Evolutionary conservation across 2,888 invertebrate species (phyloP), one percentile per base, ranked within the genome.

Genomic region (Beris chalybata): DNA sequence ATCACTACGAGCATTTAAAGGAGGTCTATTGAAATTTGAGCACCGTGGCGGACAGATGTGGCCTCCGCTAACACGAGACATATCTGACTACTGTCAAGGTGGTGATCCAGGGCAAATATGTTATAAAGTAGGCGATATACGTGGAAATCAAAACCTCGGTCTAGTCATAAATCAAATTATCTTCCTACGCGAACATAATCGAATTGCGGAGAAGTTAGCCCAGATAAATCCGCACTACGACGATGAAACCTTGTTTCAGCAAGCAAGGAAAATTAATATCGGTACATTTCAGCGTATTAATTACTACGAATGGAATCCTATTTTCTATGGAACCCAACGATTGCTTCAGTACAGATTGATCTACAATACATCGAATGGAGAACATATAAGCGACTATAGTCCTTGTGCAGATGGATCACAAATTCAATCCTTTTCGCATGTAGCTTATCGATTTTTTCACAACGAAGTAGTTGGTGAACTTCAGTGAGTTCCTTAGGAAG

Each of bases 31-130:
- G 73, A 77, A 81, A 44, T 86, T 87, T 0, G 84, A 87, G 11
- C 78, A 86, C 45, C 84, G 89, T 53, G 87, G 22, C 1, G 22
- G 89, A 0, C 85, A 85, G 47, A 86, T 89, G 73, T 92, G 88
- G 88, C 85, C 89, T 1, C 92, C 93, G 0, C 82, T 87, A 65
- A 84, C 85, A 44, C 81, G 82, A 9, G 93, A 92, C 76, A 83
- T 86, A 5, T 86, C 89, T 0, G 58, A 45, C 6, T 22, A 22
- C 6, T 29, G 12, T 58, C 47, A 4, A 11, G 12, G 13, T 15
- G 31, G 9, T 13, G 4, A 4, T 30, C 32, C 50, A 1, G 32
- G 22, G 6, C 90, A 91, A 77, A 85, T 89, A 45, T 93, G 93
- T 76, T 93, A 92, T 76, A 78, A 86, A 70, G 84, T 90, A 59